Percentiles rank a stretch among this genome's conserved stretches.
Evolutionary conservation across 1,140 invertebrate genomes (phyloP).

Genomic region (Triops cancriformis): DNA sequence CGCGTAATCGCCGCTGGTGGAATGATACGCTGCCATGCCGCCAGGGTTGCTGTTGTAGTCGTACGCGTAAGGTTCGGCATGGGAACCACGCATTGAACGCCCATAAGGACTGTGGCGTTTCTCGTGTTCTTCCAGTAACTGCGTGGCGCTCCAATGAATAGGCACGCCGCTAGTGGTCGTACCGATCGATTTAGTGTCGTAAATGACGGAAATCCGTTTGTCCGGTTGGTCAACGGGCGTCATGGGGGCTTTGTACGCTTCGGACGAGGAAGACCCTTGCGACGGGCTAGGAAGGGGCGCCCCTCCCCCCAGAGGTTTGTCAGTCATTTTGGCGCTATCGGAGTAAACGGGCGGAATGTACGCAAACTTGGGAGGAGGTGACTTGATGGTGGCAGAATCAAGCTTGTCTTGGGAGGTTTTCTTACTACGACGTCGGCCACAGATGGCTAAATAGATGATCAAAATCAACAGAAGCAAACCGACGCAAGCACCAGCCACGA

Average conservation of each 20-base stretch:
- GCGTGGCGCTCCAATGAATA: constrained; percentile 46
- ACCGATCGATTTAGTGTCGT: constrained; percentile 16
- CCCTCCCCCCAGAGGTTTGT: neutral
- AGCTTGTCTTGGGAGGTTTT: constrained; percentile 10
- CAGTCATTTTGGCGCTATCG: neutral
- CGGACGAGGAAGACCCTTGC: neutral
- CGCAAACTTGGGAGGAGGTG: constrained; percentile 17
- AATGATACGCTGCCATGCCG: constrained; percentile 19
- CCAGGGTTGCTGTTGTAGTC: constrained; percentile 18
- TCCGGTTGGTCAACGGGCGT: constrained; percentile 17
- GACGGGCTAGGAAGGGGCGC: constrained; percentile 17
- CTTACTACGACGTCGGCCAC: constrained; percentile 16
- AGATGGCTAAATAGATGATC: constrained; percentile 22
- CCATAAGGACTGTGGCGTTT: constrained; percentile 44
- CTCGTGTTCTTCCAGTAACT: constrained; percentile 51
- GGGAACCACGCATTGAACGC: neutral
- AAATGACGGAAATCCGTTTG: constrained; percentile 15
- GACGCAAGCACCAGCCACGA: constrained; percentile 25
- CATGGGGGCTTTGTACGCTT: neutral
- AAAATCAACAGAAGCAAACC: constrained; percentile 26
- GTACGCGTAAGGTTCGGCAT: constrained; percentile 16
- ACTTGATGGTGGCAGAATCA: neutral
- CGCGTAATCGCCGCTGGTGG: constrained; percentile 16
- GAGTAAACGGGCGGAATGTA: constrained; percentile 19
- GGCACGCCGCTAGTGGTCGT: constrained; percentile 17